Percentiles rank a stretch among this genome's conserved stretches.
These are phyloP conservation scores for Andrena camellia DNA, from an alignment of 2,888 invertebrate species.

Conservation along the genomic window DNA sequence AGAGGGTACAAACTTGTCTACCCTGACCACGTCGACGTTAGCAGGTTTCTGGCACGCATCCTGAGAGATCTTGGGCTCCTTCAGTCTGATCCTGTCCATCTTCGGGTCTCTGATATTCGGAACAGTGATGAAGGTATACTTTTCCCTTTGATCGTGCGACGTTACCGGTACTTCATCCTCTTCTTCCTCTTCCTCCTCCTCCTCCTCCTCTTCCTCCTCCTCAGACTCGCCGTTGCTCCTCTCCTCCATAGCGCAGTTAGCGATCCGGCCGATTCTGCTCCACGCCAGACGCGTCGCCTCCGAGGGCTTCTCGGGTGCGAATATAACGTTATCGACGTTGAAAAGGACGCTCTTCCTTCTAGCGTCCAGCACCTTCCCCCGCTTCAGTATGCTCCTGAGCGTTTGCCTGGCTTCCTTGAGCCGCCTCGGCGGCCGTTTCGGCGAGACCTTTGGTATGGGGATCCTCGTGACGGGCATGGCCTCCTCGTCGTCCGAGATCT, in stretches of 20 bases:
- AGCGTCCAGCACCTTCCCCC: constrained; percentile 71
- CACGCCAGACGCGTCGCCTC: constrained; percentile 63
- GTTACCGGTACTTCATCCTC: constrained; percentile 59
- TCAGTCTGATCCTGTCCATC: constrained; percentile 57
- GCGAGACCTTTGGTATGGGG: constrained; percentile 86
- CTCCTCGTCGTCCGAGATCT: constrained; percentile 82
- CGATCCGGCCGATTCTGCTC: constrained; percentile 65
- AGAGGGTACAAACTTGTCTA: constrained; percentile 72
- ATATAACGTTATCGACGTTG: constrained; percentile 83
- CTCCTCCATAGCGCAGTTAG: constrained; percentile 46
- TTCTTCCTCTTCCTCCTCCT: constrained; percentile 23
- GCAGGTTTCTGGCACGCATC: constrained; percentile 61
- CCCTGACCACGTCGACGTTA: constrained; percentile 70
- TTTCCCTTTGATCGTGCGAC: constrained; percentile 63
- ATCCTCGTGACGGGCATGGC: constrained; percentile 75
- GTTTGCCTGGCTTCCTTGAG: constrained; percentile 85
- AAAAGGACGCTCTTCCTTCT: constrained; percentile 81
- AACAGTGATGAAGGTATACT: constrained; percentile 82
- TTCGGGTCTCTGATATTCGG: constrained; percentile 82
- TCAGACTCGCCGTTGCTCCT: constrained; percentile 41
- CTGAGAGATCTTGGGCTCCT: constrained; percentile 75
- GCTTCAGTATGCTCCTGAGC: constrained; percentile 80
- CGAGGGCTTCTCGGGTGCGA: constrained; percentile 82
- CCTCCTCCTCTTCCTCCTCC: constrained; percentile 46
- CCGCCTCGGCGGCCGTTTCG: constrained; percentile 88